Evolutionary conservation across 2,113 vertebrate genomes (phyloP), one percentile per base, ranked within the genome.

Genomic region (Hirundichthys speculiger): DNA sequence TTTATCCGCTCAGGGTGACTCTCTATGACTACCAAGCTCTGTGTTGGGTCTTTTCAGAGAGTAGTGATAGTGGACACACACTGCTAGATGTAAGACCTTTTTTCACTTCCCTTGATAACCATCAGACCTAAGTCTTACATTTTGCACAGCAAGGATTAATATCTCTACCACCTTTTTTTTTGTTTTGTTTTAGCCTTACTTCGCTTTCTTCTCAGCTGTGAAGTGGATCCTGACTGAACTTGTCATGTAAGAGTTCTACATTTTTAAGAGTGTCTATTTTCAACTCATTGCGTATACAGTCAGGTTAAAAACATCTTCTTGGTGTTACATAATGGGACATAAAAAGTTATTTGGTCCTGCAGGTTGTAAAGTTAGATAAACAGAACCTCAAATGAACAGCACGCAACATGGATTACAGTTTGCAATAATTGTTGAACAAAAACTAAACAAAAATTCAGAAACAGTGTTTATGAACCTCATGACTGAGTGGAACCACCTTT

Each of bases 21-120:
- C 93, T 99, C 48, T 99, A 98, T 82, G 96, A 99, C 93, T 99
- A 98, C 87, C 97, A 98, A 80, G 96, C 98, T 88, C 94, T 98
- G 81, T 99, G 98, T 64, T 94, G 93, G 90, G 95, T 96, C 77
- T 95, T 89, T 82, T 95, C 95, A 68, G 96, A 98, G 72, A 98
- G 96, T 59, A 99, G 95, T 20, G 96, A 94, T 76, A 91, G 95
- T 41, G 96, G 96, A 80, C 93, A 91, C 66, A 94, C 90, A 63
- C 93, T 99, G 40, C 78, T 98, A 83, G 95, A 99, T 59, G 98
- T 99, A 90, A 98, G 96, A 40, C 43, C 16, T 49, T 30, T 55
- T 56, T 20, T 1, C 16, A 45, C 7, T 3, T 2, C 16, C 2
- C 42, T 45, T 45, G 16, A 45, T 7, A 2, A 45, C 6, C 7